Evolutionary conservation across 35 echinoderm and acorn worm species (phyloP).

Genomic region (Eucidaris tribuloides): DNA sequence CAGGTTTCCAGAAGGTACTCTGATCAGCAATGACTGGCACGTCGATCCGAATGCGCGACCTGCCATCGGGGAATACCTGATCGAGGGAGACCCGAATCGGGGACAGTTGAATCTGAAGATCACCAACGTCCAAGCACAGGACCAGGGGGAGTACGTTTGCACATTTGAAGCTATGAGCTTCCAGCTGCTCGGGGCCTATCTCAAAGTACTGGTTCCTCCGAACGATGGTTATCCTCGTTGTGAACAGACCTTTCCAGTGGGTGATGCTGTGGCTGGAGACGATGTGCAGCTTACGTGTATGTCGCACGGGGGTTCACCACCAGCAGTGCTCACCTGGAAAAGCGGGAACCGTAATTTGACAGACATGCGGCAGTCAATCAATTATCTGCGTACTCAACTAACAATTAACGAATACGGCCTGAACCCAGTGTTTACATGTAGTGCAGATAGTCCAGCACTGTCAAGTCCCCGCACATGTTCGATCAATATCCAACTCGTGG

Average conservation of each 20-base stretch:
- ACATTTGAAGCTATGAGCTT: background rate
- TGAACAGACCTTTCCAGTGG: no score
- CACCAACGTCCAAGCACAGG: background rate
- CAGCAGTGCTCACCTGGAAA: background rate
- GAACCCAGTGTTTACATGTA: background rate
- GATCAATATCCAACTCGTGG: background rate
- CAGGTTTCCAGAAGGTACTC: background rate
- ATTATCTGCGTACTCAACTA: background rate
- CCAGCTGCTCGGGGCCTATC: background rate
- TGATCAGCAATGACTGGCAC: background rate
- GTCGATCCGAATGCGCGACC: background rate
- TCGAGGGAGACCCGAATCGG: background rate
- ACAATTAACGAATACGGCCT: no score
- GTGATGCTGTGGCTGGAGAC: background rate
- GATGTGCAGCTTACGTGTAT: background rate
- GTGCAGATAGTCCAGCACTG: background rate
- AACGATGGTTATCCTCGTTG: background rate
- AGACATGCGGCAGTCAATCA: background rate
- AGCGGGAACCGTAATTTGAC: background rate
- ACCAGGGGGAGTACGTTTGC: background rate
- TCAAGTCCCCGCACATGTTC: background rate
- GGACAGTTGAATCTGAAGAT: constrained; percentile 6
- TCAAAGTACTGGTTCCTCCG: background rate
- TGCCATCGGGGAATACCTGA: background rate
- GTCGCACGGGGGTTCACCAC: constrained; percentile 2